Base-by-base conservation (phyloP, 1,140 invertebrate genomes). In the Drosophila repleta region DNA sequence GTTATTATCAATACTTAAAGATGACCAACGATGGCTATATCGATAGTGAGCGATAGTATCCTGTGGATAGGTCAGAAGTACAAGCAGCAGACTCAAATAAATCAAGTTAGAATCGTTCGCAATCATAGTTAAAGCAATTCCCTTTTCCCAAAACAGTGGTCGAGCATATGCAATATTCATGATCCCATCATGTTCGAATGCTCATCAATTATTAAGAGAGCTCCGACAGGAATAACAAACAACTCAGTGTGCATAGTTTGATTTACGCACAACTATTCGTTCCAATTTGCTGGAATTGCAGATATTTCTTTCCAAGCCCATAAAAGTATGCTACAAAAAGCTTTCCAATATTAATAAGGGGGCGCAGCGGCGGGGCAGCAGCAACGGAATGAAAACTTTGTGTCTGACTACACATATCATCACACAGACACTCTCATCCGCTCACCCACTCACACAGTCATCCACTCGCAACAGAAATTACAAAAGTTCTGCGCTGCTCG, bases 261-360 rank as follows among this genome's bases (percentile, higher is more conserved):
- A 43, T 43, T 43, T 43, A 43, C 39, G 39, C 39, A 43, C 32
- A 11, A 35, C 32, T 35, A 35, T 35, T 37, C 8, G 3, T 13
- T 11, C 6, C 13, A 61, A 49, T 37, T 24, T 4, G 37, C 26
- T 39, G 24, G 51, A 41, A 60, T 21, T 51, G 15, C 2, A 32
- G 21, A 26, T 39, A 6, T 11, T 32, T 48, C 52, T 46, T 10
- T 10, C 5, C 18, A 10, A 3, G 8, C 52, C n/a, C 67, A 24
- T 6, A 41, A 57, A 64, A 70, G 61, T 70, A 70, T 70, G 67
- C 67, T 71, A 57, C 52, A 53, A 43, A 64, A 71, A 70, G 48
- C 20, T 35, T 32, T n/a, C 32, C 41, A 45, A 37, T 41, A 49
- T 48, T 49, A 58, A 46, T 48, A 8, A 41, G 39, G 15, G n/a